phyloP scores from a whole-genome alignment of 2,113 vertebrate genomes.

The Thinocorus orbignyianus region DNA sequence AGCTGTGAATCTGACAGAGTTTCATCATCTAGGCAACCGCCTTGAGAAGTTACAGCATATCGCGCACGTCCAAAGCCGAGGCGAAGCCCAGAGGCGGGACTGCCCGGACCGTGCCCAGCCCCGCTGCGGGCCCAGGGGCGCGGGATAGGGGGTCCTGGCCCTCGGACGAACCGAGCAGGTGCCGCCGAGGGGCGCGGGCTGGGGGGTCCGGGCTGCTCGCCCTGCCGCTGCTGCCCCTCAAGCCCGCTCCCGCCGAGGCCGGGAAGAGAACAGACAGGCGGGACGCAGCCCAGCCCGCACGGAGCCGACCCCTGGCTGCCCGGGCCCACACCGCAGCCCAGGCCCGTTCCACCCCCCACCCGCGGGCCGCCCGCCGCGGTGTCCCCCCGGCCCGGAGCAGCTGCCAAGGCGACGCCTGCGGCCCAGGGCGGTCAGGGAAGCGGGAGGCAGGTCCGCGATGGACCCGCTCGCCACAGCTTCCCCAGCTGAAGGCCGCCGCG shows the following conservation, averaged over 20 bases:
- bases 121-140: too few relatives aligned
- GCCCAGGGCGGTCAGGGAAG: too few relatives aligned
- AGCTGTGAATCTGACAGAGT: neutral
- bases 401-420: neutral
- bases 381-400: neutral
- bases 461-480: neutral
- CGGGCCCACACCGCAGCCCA: too few relatives aligned
- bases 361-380: accelerated
- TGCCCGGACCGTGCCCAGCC: too few relatives aligned
- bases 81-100: too few relatives aligned
- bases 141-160: too few relatives aligned
- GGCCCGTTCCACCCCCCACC: accelerated
- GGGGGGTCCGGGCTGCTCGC: too few relatives aligned
- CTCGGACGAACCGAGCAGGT: too few relatives aligned
- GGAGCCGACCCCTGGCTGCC: accelerated
- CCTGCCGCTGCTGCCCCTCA: too few relatives aligned
- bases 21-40: neutral
- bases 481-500: accelerated
- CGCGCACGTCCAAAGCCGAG: neutral
- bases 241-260: too few relatives aligned
- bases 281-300: accelerated
- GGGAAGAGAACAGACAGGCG: too few relatives aligned
- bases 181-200: too few relatives aligned
- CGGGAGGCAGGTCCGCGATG: accelerated
- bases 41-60: neutral